Conservation (phyloP, 2,797 vertebrate genomes). For the Graptemys geographica region DNA sequence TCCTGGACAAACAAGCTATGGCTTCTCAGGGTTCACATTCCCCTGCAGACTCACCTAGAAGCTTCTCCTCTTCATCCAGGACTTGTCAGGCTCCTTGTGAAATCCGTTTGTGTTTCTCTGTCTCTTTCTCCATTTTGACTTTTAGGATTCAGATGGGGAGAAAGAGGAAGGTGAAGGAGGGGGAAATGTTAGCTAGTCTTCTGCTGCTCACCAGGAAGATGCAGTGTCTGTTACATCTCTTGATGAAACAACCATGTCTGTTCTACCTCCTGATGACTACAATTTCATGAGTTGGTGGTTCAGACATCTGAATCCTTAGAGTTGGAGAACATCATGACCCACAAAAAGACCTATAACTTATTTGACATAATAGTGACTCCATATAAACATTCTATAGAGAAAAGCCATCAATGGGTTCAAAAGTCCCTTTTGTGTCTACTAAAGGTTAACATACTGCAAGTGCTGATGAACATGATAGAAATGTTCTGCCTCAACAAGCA, state of each 20-base stretch:
- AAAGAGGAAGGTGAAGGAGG: accelerated
- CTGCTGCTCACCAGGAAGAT: neutral
- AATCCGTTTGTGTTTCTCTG: neutral
- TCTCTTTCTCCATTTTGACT: neutral
- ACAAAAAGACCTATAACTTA: neutral
- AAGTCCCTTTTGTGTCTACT: neutral
- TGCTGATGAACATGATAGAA: neutral
- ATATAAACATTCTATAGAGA: neutral
- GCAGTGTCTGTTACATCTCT: neutral
- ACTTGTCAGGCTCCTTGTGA: neutral
- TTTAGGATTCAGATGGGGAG: neutral
- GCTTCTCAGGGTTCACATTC: neutral
- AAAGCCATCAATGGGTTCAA: neutral
- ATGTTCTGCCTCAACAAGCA: neutral
- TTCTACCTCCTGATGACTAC: neutral
- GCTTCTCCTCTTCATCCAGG: neutral
- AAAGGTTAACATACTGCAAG: neutral
- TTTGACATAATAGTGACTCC: neutral
- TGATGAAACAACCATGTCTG: accelerated
- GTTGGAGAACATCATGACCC: neutral
- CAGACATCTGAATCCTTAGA: neutral
- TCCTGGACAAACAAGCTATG: neutral
- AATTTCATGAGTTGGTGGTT: neutral
- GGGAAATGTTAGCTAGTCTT: neutral
- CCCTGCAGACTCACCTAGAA: neutral